Evolutionary conservation across 1,140 invertebrate genomes (phyloP).

Genomic region (Drosophila nebulosa): DNA sequence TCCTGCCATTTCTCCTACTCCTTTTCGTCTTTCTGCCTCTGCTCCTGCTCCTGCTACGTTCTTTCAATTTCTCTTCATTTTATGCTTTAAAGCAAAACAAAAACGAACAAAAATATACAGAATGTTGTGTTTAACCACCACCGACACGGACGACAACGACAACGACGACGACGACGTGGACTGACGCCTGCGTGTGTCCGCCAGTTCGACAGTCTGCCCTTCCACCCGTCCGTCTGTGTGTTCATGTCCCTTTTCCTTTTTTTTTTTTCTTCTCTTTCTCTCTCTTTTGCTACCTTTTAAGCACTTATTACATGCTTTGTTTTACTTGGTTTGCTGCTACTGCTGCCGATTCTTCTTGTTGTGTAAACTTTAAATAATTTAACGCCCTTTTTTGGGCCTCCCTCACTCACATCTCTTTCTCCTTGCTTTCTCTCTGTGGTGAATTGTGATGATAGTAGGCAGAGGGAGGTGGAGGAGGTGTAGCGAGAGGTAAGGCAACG

Average conservation of each 20-base stretch:
- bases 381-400: constrained; percentile 8
- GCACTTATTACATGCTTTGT: constrained; percentile 57
- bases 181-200: constrained; percentile 7
- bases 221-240: background rate
- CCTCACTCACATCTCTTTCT: background rate
- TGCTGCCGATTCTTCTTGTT: constrained; percentile 18
- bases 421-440: constrained; percentile 21
- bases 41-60: too few relatives aligned
- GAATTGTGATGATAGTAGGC: constrained; percentile 26
- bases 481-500: too few relatives aligned
- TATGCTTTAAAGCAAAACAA: constrained; percentile 3
- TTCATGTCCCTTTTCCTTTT: background rate
- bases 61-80: background rate
- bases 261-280: background rate
- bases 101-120: background rate
- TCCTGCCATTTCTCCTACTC: background rate
- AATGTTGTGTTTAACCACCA: constrained; percentile 8
- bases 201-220: background rate
- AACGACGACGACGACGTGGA: background rate
- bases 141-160: background rate
- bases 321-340: constrained; percentile 16
- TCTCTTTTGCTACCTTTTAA: constrained; percentile 43
- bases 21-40: background rate
- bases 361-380: constrained; percentile 69
- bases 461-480: background rate